phyloP scores from a whole-genome alignment of 2,797 vertebrate species.

The Acrocephalus scirpaceus region DNA sequence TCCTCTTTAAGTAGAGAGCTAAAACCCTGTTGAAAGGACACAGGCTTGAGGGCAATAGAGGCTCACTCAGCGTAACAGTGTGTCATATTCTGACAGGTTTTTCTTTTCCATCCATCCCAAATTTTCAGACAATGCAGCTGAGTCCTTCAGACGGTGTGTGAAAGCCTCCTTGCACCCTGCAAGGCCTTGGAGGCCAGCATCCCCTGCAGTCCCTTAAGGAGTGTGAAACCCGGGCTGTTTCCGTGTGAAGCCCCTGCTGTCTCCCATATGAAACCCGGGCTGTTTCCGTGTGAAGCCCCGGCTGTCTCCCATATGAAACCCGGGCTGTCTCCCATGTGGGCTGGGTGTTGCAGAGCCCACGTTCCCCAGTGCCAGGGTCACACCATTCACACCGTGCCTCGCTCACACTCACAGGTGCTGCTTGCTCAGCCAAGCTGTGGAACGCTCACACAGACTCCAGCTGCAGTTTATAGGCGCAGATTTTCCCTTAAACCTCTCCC shows the following conservation, averaged over 20 bases:
- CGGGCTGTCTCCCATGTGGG: too few species aligned
- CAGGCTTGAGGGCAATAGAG: neutral
- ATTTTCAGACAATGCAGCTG: neutral
- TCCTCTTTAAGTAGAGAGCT: neutral
- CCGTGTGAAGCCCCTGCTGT: accelerated
- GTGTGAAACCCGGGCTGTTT: too few species aligned
- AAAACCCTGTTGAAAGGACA: neutral
- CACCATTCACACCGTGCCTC: too few species aligned
- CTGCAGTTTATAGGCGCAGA: neutral
- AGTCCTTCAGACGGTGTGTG: neutral
- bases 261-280: neutral
- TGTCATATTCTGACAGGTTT: neutral
- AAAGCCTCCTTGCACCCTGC: neutral
- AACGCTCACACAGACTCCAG: accelerated
- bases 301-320: too few species aligned
- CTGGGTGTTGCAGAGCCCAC: accelerated
- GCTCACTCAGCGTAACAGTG: neutral
- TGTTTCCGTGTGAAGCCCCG: too few species aligned
- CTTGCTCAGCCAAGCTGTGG: neutral
- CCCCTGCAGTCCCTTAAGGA: neutral
- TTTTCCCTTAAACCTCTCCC: neutral
- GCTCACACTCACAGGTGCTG: neutral
- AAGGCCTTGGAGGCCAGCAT: neutral
- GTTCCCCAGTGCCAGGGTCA: neutral
- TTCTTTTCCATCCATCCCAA: neutral